phyloP scores from a whole-genome alignment of 2,113 vertebrate species.

The Cyprinus carpio region DNA sequence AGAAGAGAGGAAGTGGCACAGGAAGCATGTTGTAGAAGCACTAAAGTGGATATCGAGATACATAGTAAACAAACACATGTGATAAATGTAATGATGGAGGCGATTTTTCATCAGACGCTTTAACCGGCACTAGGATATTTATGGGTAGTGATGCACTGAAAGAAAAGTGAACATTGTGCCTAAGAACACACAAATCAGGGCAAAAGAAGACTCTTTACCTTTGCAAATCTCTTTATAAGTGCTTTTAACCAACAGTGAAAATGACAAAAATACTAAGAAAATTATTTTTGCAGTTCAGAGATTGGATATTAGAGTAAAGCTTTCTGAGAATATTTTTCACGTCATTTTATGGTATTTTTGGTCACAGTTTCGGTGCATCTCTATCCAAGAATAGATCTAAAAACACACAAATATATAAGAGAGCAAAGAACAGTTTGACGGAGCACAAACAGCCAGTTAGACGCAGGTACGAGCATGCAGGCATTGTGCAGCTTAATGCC shows the following conservation, averaged over 20 bases:
- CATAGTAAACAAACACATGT: neutral
- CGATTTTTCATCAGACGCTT: neutral
- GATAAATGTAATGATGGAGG: constrained; percentile 1
- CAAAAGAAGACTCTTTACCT: neutral
- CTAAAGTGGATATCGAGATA: neutral
- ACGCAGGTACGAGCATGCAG: constrained; percentile 1
- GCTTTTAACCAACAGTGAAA: neutral
- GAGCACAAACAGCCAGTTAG: neutral
- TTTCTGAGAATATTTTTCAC: neutral
- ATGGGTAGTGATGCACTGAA: neutral
- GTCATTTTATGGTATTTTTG: neutral
- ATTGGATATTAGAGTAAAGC: neutral
- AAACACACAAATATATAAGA: neutral
- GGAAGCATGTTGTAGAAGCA: neutral
- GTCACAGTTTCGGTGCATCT: neutral
- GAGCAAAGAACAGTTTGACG: constrained; percentile 7
- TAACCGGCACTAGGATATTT: neutral
- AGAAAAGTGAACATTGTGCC: neutral
- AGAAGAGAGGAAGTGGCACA: neutral
- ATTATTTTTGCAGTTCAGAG: neutral
- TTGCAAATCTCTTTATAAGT: neutral
- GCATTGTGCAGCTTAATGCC: constrained; percentile 16
- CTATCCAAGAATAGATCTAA: neutral
- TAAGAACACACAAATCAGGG: neutral
- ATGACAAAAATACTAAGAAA: no score